Evolutionary conservation across 2,113 vertebrate species (phyloP).

Genomic region (Spea bombifrons): DNA sequence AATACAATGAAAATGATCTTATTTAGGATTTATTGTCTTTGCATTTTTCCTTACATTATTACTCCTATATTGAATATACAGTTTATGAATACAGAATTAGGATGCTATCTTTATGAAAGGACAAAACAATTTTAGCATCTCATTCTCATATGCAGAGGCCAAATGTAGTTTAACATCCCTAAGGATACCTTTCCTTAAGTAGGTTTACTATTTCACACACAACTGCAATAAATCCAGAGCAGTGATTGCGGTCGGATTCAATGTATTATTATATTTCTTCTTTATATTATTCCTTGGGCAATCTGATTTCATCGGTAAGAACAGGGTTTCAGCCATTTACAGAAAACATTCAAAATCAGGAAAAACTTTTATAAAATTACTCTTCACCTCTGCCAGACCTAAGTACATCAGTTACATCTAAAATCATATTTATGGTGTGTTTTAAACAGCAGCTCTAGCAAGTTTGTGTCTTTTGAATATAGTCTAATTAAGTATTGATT

Average conservation of each 20-base stretch:
- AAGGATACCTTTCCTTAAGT: conserved; percentile 14
- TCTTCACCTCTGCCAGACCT: not conserved
- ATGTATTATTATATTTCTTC: conserved; percentile 1
- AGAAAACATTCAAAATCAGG: not conserved
- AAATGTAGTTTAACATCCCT: conserved; percentile 28
- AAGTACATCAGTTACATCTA: not conserved
- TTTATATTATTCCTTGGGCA: conserved; percentile 3
- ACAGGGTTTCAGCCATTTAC: not conserved
- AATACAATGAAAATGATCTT: conserved; percentile 26
- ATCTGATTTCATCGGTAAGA: conserved; percentile 8
- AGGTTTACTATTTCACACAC: conserved; percentile 1
- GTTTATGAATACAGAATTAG: conserved; percentile 18
- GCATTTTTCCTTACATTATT: conserved; percentile 26
- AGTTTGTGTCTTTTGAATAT: not conserved
- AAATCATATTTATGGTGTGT: not conserved
- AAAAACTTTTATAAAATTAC: not conserved
- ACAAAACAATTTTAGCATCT: not conserved
- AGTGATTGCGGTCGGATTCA: not conserved
- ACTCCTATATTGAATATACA: conserved; percentile 26
- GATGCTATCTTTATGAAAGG: conserved; percentile 28
- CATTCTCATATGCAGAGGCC: conserved; percentile 6
- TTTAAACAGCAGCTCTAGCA: not conserved
- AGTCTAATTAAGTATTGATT: not conserved
- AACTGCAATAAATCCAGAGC: conserved; percentile 2
- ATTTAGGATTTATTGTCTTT: conserved; percentile 29